Evolutionary conservation across 2,888 invertebrate species (phyloP).

Genomic region (Campopleginae sp.): DNA sequence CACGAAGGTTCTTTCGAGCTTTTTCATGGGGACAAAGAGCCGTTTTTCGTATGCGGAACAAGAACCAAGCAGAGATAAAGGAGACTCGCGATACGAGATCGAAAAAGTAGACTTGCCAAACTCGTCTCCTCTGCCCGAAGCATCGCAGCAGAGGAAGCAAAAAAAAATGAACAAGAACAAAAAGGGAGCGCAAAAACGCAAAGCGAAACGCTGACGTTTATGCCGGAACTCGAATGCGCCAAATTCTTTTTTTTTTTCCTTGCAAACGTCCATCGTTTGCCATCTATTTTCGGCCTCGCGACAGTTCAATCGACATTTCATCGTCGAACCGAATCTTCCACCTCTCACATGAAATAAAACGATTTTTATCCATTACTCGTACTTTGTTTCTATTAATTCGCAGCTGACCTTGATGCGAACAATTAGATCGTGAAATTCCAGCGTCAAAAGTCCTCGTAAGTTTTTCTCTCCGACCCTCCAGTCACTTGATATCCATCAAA

Average conservation of each 20-base stretch:
- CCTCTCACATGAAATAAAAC: background rate
- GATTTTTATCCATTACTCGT: background rate
- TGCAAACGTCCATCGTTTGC: constrained; percentile 22
- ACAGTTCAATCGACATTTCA: constrained; percentile 7
- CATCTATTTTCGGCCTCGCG: constrained; percentile 7
- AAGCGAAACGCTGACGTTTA: constrained; percentile 52
- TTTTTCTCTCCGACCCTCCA: background rate
- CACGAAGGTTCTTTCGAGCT: constrained; percentile 15
- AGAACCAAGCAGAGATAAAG: constrained; percentile 25
- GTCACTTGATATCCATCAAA: background rate
- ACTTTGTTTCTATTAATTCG: background rate
- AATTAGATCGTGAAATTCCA: background rate
- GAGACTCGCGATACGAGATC: constrained; percentile 33
- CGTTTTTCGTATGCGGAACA: constrained; percentile 42
- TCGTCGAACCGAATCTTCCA: background rate
- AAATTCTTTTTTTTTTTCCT: constrained; percentile 39
- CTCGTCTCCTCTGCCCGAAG: constrained; percentile 51
- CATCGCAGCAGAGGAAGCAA: constrained; percentile 14
- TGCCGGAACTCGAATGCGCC: constrained; percentile 56
- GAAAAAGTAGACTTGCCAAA: constrained; percentile 59
- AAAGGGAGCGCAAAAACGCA: background rate
- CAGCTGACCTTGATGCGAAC: background rate
- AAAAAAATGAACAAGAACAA: background rate
- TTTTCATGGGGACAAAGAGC: constrained; percentile 37
- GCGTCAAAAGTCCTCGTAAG: background rate